phyloP scores from a whole-genome alignment of 2,888 invertebrate species.

The Epinotia demarniana region DNA sequence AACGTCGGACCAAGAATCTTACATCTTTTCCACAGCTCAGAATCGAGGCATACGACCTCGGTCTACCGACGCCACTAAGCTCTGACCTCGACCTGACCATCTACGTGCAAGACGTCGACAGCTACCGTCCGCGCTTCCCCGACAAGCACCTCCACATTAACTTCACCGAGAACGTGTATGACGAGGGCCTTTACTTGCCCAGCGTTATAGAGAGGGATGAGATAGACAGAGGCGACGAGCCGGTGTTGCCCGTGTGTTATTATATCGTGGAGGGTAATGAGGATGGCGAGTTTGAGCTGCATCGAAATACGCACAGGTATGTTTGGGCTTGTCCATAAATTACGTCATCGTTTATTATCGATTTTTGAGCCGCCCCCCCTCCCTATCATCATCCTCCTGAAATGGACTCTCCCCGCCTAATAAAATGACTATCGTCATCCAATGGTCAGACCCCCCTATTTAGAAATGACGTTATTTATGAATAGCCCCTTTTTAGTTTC shows the following conservation, averaged over 20 bases:
- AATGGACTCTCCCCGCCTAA: too few species aligned
- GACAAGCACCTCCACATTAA: slow-evolving; percentile 88
- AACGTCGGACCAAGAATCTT: background rate
- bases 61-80: slow-evolving; percentile 93
- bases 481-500: slow-evolving; percentile 18
- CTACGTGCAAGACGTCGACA: slow-evolving; percentile 95
- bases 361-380: too few species aligned
- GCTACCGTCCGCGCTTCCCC: slow-evolving; percentile 94
- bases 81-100: slow-evolving; percentile 94
- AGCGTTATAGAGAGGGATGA: slow-evolving; percentile 94
- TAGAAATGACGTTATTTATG: too few species aligned
- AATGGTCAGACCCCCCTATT: too few species aligned
- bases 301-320: slow-evolving; percentile 90
- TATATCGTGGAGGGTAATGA: slow-evolving; percentile 95
- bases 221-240: slow-evolving; percentile 92
- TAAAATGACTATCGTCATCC: too few species aligned
- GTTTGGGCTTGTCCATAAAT: too few species aligned
- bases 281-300: slow-evolving; percentile 88
- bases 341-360: too few species aligned
- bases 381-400: too few species aligned
- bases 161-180: slow-evolving; percentile 87
- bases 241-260: slow-evolving; percentile 94
- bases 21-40: slow-evolving; percentile 86
- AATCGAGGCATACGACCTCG: slow-evolving; percentile 95
- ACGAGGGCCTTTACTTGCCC: slow-evolving; percentile 88